These are phyloP conservation scores for Latrodectus hesperus DNA, from an alignment of 2,888 invertebrate species.

Conservation along the genomic window DNA sequence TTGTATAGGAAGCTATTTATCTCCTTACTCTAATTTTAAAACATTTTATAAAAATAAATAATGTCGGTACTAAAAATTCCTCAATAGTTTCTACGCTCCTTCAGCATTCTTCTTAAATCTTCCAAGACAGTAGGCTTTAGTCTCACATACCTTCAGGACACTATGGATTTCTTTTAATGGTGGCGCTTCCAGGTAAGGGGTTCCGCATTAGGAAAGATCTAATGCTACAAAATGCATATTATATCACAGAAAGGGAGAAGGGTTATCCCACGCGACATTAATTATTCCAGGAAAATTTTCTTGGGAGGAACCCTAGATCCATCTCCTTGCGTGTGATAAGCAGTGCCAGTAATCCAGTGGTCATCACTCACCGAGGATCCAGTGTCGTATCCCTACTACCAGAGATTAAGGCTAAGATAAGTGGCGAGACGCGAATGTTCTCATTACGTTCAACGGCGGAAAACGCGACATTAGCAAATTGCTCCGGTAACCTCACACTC, in stretches of 20 bases:
- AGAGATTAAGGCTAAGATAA: constrained; percentile 5
- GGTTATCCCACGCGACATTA: background rate
- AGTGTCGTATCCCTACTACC: background rate
- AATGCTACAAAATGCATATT: background rate
- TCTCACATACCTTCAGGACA: background rate
- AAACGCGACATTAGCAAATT: constrained; percentile 6
- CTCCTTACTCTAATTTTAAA: too few relatives aligned
- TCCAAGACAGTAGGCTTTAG: background rate
- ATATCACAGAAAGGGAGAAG: background rate
- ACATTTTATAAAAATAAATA: too few relatives aligned
- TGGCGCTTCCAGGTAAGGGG: too few relatives aligned
- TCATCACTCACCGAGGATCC: constrained; percentile 37
- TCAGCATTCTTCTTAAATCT: background rate
- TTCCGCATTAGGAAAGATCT: background rate
- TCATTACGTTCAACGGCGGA: background rate
- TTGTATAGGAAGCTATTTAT: too few relatives aligned
- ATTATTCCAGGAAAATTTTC: background rate
- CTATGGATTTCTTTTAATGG: too few relatives aligned
- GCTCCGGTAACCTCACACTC: background rate
- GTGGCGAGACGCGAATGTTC: background rate
- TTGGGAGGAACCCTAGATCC: constrained; percentile 2
- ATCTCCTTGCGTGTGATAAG: constrained; percentile 5
- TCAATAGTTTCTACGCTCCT: too few relatives aligned
- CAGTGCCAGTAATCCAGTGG: constrained; percentile 25
- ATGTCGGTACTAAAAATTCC: too few relatives aligned